Evolutionary conservation across 2,797 vertebrate species (phyloP).

Genomic region (Mus minutoides): DNA sequence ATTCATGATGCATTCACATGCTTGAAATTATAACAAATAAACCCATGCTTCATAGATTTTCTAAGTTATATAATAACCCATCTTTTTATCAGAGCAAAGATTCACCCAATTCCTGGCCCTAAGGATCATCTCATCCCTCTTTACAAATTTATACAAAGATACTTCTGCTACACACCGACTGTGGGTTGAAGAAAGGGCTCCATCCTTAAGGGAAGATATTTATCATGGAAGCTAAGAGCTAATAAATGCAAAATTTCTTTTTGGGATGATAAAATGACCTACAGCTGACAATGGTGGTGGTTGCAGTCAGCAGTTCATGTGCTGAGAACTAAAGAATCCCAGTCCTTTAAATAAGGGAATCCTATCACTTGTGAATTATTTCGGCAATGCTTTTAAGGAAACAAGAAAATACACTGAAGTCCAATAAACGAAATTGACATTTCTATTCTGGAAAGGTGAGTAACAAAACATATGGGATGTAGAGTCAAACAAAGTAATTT

Average conservation of each 20-base stretch:
- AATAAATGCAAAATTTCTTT: neutral
- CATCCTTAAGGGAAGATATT: neutral
- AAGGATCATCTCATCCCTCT: neutral
- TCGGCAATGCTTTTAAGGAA: neutral
- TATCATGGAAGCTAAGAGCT: neutral
- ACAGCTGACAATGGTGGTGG: neutral
- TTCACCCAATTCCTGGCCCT: neutral
- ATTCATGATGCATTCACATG: neutral
- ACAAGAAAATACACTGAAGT: neutral
- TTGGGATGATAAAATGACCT: neutral
- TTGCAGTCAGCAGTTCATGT: neutral
- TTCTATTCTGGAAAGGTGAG: neutral
- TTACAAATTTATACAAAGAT: neutral
- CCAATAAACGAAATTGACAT: neutral
- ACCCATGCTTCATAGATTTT: neutral
- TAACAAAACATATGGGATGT: neutral
- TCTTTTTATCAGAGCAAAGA: neutral
- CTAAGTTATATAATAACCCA: neutral
- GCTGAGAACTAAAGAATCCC: neutral
- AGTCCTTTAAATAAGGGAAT: neutral
- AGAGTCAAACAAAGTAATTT: neutral
- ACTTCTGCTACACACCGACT: neutral
- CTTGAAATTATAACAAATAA: neutral
- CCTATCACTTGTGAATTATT: neutral
- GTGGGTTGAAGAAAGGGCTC: neutral